A percentile compares a stretch with the other conserved stretches of the same genome.
Evolutionary conservation across 1,140 invertebrate genomes (phyloP).

Genomic region (Sycophaga agraensis): DNA sequence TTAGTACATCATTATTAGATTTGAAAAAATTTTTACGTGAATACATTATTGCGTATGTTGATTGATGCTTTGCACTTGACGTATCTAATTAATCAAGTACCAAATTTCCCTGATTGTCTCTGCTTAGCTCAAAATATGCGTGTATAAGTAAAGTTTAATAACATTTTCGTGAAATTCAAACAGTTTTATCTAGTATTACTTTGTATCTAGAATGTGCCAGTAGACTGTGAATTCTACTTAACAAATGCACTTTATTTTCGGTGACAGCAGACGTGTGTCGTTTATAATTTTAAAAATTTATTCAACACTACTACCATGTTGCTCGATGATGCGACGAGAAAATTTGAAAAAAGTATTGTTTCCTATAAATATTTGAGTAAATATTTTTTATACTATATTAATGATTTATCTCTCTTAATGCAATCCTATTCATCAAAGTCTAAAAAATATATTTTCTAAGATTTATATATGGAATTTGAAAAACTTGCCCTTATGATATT

Average conservation of each 20-base stretch:
- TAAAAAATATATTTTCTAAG: conserved; percentile 28
- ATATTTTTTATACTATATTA: conserved; percentile 1
- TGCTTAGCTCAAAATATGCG: conserved; percentile 15
- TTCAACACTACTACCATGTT: not conserved
- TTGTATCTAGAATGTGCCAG: not conserved
- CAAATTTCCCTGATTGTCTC: conserved; percentile 20
- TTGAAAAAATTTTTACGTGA: not conserved
- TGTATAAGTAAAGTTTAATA: not conserved
- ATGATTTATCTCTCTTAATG: not conserved
- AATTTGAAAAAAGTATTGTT: conserved; percentile 1
- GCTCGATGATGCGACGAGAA: not conserved
- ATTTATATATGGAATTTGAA: conserved; percentile 10
- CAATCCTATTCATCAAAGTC: conserved; percentile 4
- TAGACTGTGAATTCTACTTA: conserved; percentile 7
- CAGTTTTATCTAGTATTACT: not conserved
- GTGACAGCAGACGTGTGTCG: not conserved
- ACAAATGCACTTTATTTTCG: conserved; percentile 16
- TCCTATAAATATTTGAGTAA: not conserved
- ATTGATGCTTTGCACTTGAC: no score
- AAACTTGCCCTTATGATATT: conserved; percentile 8
- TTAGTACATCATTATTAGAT: not conserved
- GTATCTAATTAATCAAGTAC: not conserved
- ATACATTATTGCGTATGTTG: not conserved
- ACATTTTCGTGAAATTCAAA: not conserved
- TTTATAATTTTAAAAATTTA: not conserved